Base-by-base conservation (phyloP, 2,888 invertebrate species). In the Agonopterix heracliana region DNA sequence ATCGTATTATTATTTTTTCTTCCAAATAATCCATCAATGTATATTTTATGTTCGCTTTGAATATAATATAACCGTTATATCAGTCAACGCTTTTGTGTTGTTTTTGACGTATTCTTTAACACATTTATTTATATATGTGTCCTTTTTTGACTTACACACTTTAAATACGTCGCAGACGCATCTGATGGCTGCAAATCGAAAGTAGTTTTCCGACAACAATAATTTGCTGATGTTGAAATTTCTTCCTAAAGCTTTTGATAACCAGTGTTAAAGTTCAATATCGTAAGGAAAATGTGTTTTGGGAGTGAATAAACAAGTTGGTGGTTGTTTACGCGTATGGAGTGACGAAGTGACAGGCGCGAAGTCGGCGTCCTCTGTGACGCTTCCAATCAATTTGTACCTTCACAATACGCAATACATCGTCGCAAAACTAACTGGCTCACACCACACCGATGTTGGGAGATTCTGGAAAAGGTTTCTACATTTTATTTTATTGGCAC, bases 301-400 rank as follows among this genome's bases (percentile, higher is more conserved):
- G 38, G 38, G 46, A 26, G 54, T 55, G 49, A 45, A 46, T 40
- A 40, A 47, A 47, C 58, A 54, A 53, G 54, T 62, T 68, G 59
- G 67, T 59, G 54, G 54, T 44, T 60, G 62, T 66, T 67, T 63
- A 68, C 71, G 64, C 64, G 68, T 71, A 74, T 71, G 74, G 81
- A 74, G 81, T 83, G 83, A 82, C 78, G 77, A 72, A 68, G 74
- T 76, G 85, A 84, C 86, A 78, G 74, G 74, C 76, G 74, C 68
- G 68, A 66, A 72, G 79, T 74, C 84, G 84, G 85, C 76, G 62
- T 70, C 74, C 60, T 66, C 67, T 80, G 77, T 77, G 79, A 71
- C 72, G 78, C 65, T 62, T 55, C 84, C 85, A 83, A 86, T 86
- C 86, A 86, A 86, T 86, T 87, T 86, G 86, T 85, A 74, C 71